Evolutionary conservation across 2,797 vertebrate species (phyloP).

Genomic region (Alouatta caraya): DNA sequence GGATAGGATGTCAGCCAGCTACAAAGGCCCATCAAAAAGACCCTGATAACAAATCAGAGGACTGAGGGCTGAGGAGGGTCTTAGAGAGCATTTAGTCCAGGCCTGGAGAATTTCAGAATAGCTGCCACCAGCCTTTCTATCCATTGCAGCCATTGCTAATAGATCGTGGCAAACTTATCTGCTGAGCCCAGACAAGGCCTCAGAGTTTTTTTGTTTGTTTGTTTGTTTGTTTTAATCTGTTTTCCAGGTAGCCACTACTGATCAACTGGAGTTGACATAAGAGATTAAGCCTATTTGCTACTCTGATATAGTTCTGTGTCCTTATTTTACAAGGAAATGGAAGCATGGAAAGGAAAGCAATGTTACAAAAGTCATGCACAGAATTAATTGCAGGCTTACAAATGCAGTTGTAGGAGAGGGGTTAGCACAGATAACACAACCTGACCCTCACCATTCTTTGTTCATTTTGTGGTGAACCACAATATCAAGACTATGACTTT

Average conservation of each 20-base stretch:
- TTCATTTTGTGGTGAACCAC: background rate
- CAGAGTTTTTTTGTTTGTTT: constrained; percentile 8
- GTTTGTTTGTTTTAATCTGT: background rate
- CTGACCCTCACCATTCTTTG: background rate
- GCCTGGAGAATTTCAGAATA: constrained; percentile 27
- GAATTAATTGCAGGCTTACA: background rate
- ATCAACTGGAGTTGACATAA: background rate
- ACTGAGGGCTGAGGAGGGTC: background rate
- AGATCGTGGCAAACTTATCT: background rate
- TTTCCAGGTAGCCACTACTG: background rate
- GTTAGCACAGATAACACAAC: background rate
- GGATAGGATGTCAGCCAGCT: background rate
- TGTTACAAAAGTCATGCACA: background rate
- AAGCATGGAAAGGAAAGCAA: background rate
- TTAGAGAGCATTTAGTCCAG: background rate
- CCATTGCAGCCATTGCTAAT: background rate
- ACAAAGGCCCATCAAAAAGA: background rate
- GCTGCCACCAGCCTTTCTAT: background rate
- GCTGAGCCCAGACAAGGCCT: background rate
- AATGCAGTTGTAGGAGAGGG: background rate
- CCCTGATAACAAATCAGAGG: background rate
- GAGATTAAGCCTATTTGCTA: constrained; percentile 48
- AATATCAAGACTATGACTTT: background rate
- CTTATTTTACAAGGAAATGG: constrained; percentile 32
- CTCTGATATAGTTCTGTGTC: background rate